Percentiles rank a stretch among this genome's conserved stretches.
Conservation (phyloP, 2,797 vertebrate genomes). For the Coilia nasus region DNA sequence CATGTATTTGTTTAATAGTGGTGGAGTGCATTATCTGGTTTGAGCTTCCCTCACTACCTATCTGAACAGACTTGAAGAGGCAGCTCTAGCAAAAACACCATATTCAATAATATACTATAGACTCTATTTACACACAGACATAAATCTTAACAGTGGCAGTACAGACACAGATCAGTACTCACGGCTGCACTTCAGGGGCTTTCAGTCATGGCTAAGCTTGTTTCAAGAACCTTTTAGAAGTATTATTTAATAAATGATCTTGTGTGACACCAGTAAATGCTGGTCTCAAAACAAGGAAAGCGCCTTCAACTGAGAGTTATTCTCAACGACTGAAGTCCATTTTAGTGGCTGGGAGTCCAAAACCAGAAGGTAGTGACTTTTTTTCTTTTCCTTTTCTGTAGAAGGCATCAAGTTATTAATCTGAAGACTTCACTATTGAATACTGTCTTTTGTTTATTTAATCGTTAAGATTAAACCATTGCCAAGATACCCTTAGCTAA, state of each 20-base stretch:
- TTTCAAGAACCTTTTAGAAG: background rate
- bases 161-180: background rate
- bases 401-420: no score
- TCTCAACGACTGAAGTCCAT: background rate
- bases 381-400: no score
- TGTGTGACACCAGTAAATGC: background rate
- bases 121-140: background rate
- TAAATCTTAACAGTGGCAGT: background rate
- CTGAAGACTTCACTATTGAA: no score
- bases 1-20: background rate
- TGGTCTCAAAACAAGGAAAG: background rate
- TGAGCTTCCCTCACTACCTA: background rate
- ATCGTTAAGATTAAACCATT: no score
- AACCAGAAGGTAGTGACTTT: no score
- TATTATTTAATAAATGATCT: background rate
- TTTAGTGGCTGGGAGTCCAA: background rate
- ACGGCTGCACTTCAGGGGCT: background rate
- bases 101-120: background rate
- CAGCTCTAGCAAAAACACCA: background rate
- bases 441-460: no score
- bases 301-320: background rate
- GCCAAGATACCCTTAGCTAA: no score
- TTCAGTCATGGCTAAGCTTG: background rate
- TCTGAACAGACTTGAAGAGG: background rate
- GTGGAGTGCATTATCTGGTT: background rate